Evolutionary conservation across 2,113 vertebrate genomes (phyloP).

Genomic region (Sander lucioperca): DNA sequence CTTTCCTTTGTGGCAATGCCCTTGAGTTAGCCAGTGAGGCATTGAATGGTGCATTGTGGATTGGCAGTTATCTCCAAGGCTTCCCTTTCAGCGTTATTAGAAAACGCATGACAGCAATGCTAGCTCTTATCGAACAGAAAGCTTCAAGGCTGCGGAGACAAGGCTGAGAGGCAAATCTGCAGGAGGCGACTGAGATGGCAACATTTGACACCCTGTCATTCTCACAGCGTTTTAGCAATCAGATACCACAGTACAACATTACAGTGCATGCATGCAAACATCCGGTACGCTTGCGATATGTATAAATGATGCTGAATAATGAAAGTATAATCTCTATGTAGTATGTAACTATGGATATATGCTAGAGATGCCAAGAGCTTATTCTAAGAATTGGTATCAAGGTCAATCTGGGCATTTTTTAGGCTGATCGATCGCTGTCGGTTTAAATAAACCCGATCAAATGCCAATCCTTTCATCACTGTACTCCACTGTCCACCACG

Average conservation of each 20-base stretch:
- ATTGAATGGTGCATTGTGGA: conserved; percentile 73
- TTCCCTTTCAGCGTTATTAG: conserved; percentile 68
- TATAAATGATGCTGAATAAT: neutral
- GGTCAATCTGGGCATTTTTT: neutral
- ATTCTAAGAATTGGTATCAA: neutral
- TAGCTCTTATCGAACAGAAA: conserved; percentile 45
- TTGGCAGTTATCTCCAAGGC: conserved; percentile 79
- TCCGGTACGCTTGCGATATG: neutral
- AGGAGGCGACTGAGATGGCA: conserved; percentile 38
- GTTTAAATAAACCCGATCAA: neutral
- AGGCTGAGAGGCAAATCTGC: conserved; percentile 54
- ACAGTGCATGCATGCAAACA: neutral
- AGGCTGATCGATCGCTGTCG: neutral
- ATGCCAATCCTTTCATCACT: neutral
- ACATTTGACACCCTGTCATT: conserved; percentile 46
- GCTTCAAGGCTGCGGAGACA: conserved; percentile 60
- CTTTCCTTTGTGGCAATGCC: conserved; percentile 69
- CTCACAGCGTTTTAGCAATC: neutral
- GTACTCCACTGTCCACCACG: neutral
- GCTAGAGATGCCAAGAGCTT: neutral
- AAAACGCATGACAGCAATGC: conserved; percentile 64
- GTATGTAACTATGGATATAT: neutral
- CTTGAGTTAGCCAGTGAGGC: conserved; percentile 73
- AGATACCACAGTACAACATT: neutral
- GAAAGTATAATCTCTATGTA: neutral